Conservation (phyloP, 2,888 invertebrate genomes). For the Volucella inflata region DNA sequence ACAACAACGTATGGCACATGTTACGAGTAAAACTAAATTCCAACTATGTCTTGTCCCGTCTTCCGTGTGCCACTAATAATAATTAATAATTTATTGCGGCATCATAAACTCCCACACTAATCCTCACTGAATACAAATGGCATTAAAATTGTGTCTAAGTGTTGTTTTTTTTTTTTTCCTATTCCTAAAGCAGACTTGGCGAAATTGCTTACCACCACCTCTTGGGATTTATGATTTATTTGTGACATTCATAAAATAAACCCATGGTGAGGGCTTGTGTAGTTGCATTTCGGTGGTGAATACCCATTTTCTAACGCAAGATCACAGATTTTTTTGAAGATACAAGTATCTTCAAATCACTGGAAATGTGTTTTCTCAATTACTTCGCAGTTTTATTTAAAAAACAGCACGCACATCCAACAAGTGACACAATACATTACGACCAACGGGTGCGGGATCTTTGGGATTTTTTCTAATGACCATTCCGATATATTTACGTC, state of each 20-base stretch:
- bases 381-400: no score
- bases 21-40: not conserved
- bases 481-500: slow-evolving; percentile 55
- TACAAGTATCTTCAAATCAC: no score
- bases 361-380: no score
- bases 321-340: no score
- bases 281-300: no score
- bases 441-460: slow-evolving; percentile 19
- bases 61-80: slow-evolving; percentile 1
- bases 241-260: not conserved
- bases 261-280: no score
- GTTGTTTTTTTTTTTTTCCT: not conserved
- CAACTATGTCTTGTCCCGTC: not conserved
- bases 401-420: no score
- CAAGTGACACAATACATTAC: slow-evolving; percentile 8
- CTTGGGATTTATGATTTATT: slow-evolving; percentile 9
- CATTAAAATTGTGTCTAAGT: slow-evolving; percentile 2
- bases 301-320: no score
- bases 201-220: slow-evolving; percentile 10
- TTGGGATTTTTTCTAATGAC: not conserved
- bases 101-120: slow-evolving; percentile 17
- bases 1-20: not conserved
- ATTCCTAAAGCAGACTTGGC: not conserved
- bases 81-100: slow-evolving; percentile 10
- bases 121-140: not conserved